Evolutionary conservation across 2,797 vertebrate species (phyloP), one percentile per base, ranked within the genome.

Genomic region (Antrozous pallidus): DNA sequence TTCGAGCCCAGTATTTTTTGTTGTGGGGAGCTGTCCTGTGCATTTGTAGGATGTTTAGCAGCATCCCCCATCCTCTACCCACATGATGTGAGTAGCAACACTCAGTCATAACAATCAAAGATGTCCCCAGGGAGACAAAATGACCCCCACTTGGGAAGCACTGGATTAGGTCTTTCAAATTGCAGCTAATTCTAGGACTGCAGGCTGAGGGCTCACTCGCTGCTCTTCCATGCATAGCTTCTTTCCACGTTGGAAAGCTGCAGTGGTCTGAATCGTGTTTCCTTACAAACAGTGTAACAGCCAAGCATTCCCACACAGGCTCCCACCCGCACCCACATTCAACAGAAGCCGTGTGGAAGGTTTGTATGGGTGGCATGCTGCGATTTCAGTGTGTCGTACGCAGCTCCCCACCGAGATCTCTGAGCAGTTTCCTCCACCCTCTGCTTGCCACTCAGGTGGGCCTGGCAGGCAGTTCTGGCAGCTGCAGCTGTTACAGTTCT

Each of bases 381-480:
- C 0, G 63, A 49, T 82, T 84, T 54, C 87, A 67, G 36, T 4
- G n/a, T 56, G 40, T 8, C 33, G n/a, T 8, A 9, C 33, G n/a
- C 7, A 9, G 58, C 86, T 75, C 81, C 58, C 91, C 1, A 3
- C 16, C 7, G 0, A 31, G 40, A 49, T 67, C 77, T 71, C 71
- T 1, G 67, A 85, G 82, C 71, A 65, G 38, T 75, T 0, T 0
- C 77, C 58, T 61, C 63, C 77, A 45, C 36, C 81, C 51, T 4
- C 93, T 49, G 63, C 71, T 87, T 80, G 77, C 74, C 51, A 16
- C 73, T 79, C 90, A 38, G 69, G 93, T 93, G 85, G 56, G 58
- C 36, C 84, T 61, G 80, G 91, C 91, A 95, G 94, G 75, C 81
- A 33, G 65, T 31, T 42, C 77, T 86, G 96, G 94, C 94, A 97